These are phyloP conservation scores for Temnothorax ravouxi DNA, from an alignment of 2,888 invertebrate species.

Conservation along the genomic window DNA sequence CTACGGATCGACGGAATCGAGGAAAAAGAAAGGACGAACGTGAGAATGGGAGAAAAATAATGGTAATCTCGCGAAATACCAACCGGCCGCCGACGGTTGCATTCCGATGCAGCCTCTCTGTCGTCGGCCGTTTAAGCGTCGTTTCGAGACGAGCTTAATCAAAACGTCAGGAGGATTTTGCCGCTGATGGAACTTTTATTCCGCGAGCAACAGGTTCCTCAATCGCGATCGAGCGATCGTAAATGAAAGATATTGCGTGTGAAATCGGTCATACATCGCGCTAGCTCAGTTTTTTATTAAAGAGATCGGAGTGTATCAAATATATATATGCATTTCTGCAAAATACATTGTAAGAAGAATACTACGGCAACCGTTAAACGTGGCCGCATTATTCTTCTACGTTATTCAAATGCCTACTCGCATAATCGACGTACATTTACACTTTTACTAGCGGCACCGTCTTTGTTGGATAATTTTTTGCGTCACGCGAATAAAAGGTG, in stretches of 20 bases:
- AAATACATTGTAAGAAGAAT: neutral
- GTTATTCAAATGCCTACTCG: slow-evolving; percentile 28
- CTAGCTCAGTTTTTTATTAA: neutral
- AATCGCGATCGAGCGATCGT: neutral
- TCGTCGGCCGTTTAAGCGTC: slow-evolving; percentile 52
- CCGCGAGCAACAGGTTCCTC: slow-evolving; percentile 21
- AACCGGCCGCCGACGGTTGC: slow-evolving; percentile 75
- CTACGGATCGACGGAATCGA: slow-evolving; percentile 4
- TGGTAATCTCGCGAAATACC: slow-evolving; percentile 77
- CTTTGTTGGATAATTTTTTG: slow-evolving; percentile 57
- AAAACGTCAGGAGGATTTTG: neutral
- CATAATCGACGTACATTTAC: neutral
- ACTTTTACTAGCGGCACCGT: slow-evolving; percentile 36
- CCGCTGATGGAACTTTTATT: slow-evolving; percentile 5
- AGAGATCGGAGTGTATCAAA: neutral
- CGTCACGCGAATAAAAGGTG: slow-evolving; percentile 31
- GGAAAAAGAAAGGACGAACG: slow-evolving; percentile 37
- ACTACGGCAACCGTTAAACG: neutral
- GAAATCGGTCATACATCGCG: neutral
- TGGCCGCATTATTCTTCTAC: slow-evolving; percentile 4
- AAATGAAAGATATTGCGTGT: neutral
- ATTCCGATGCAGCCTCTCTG: slow-evolving; percentile 76
- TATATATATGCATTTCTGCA: neutral
- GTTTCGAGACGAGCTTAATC: slow-evolving; percentile 50
- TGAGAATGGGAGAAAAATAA: slow-evolving; percentile 45